Evolutionary conservation across 2,797 vertebrate genomes (phyloP), one percentile per base, ranked within the genome.

Genomic region (Sebastes umbrosus): DNA sequence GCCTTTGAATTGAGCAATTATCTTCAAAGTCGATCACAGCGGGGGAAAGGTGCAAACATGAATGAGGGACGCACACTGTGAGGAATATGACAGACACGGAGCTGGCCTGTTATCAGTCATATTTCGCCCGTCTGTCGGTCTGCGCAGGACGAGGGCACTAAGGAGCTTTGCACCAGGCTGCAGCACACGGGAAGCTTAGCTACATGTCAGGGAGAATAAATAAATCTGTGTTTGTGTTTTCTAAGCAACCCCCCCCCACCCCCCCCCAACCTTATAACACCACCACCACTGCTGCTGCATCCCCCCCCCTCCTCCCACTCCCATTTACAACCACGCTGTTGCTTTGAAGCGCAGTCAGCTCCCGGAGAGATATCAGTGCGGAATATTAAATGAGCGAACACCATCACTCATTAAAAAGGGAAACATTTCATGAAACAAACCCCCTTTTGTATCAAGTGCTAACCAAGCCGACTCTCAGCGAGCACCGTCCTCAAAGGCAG

Each of bases 341-440:
- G 90, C 91, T 95, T 94, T 95, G 92, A 95, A 94, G 89, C 87
- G 14, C 84, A 75, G 86, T 87, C 87, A 78, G 85, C 83, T 93
- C 92, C 89, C 78, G 3, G 88, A 84, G 93, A 94, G 91, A 92
- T 85, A 90, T 91, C 91, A 82, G 85, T 14, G 69, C 62, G 6
- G 93, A 94, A 94, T 95, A 94, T 94, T 92, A 95, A 95, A 95
- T 92, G 91, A 94, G 90, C 39, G 89, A 94, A 90, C 91, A 89
- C 90, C 85, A 94, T 94, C 91, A 90, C 90, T 93, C 93, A 94
- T 95, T 95, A 95, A 94, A 94, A 94, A 94, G 80, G 86, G 84
- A 93, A 95, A 93, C 91, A 93, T 92, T 89, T 94, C 85, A 91
- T 84, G 86, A 87, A 92, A 95, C 92, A 94, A 92, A 92, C 89